These are phyloP conservation scores for Myanophis thanlyinensis DNA, from an alignment of 2,113 vertebrate genomes.

Conservation along the genomic window DNA sequence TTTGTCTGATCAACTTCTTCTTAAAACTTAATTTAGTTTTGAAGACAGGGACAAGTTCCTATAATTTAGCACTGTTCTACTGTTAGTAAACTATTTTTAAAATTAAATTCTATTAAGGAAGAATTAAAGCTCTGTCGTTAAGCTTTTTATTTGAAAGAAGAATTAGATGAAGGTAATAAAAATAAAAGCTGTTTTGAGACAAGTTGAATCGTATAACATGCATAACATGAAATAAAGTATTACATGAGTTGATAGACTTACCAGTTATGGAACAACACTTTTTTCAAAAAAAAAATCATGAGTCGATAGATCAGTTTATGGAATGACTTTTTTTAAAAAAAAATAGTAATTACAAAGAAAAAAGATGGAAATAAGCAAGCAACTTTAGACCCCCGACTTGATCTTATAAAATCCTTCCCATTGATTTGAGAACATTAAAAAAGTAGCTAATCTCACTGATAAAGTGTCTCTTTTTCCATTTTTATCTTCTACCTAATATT, in stretches of 20 bases:
- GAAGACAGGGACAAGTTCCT: not conserved
- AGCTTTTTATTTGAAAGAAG: not conserved
- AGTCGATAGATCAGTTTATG: no score
- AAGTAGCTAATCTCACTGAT: not conserved
- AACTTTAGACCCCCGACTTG: not conserved
- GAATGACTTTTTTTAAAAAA: no score
- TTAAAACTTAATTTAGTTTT: not conserved
- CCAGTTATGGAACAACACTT: no score
- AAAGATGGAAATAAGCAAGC: not conserved
- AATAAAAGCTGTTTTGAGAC: not conserved
- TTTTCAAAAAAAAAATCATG: no score
- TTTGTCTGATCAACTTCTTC: not conserved
- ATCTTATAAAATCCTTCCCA: not conserved
- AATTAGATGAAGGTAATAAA: not conserved
- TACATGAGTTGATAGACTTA: not conserved
- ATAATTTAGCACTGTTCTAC: no score
- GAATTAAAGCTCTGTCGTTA: not conserved
- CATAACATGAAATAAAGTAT: not conserved
- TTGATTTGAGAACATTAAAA: not conserved
- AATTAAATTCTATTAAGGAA: not conserved
- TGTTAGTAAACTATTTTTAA: not conserved
- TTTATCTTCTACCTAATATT: not conserved
- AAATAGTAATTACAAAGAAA: no score
- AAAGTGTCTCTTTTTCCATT: not conserved
- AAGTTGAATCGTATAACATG: not conserved